Evolutionary conservation across 2,113 vertebrate species (phyloP).

Genomic region (Scomber japonicus): DNA sequence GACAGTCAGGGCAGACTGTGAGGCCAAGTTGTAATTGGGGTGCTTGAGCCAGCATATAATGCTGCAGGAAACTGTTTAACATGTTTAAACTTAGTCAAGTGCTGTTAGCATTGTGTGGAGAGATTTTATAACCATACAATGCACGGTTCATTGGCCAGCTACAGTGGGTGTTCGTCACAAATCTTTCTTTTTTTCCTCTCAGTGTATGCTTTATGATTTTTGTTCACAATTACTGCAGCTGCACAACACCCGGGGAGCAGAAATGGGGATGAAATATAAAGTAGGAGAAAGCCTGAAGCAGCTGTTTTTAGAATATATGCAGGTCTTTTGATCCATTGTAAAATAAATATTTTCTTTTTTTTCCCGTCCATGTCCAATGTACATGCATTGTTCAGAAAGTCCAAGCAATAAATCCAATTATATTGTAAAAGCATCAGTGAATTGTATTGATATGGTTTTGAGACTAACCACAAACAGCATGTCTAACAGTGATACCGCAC

Average conservation of each 20-base stretch:
- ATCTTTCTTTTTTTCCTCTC: constrained; percentile 1
- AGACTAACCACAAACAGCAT: constrained; percentile 48
- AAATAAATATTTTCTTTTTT: constrained; percentile 12
- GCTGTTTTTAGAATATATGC: constrained; percentile 4
- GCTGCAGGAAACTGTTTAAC: constrained; percentile 55
- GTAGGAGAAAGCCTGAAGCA: constrained; percentile 1
- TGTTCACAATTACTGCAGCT: constrained; percentile 25
- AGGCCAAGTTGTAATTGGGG: constrained; percentile 69
- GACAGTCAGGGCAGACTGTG: constrained; percentile 68
- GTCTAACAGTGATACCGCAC: constrained; percentile 61
- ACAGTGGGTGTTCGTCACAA: constrained; percentile 11
- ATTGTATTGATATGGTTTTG: constrained; percentile 42
- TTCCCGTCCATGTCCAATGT: neutral
- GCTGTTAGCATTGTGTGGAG: constrained; percentile 41
- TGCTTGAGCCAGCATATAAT: constrained; percentile 69
- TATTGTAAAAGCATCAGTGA: constrained; percentile 41
- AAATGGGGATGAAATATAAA: constrained; percentile 11
- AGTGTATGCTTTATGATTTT: constrained; percentile 17
- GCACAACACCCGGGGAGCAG: constrained; percentile 15
- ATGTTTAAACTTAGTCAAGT: constrained; percentile 62
- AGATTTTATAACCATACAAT: constrained; percentile 38
- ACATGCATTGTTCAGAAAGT: constrained; percentile 1
- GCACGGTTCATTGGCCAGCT: constrained; percentile 37
- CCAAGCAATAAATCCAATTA: constrained; percentile 42
- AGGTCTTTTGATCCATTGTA: constrained; percentile 14